phyloP scores from a whole-genome alignment of 2,113 vertebrate species.

The Malurus melanocephalus region DNA sequence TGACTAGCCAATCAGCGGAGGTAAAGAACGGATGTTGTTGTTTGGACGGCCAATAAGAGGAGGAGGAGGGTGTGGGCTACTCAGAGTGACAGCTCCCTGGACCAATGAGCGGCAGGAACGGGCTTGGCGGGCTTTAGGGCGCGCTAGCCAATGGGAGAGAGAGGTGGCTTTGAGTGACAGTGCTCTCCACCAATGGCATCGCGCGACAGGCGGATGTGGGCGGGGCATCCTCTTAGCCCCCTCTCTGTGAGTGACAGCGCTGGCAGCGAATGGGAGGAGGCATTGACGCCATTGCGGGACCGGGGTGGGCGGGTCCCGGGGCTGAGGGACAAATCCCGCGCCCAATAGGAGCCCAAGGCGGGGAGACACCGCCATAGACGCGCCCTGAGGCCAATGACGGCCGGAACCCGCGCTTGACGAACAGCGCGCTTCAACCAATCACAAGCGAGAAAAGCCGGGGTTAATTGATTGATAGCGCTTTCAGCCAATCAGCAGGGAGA shows the following conservation, averaged over 20 bases:
- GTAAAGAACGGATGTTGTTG: rapidly evolving
- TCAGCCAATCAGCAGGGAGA: neutral
- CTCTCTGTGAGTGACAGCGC: rapidly evolving
- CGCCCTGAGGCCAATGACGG: neutral
- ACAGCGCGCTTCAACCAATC: rapidly evolving
- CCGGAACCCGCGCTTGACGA: rapidly evolving
- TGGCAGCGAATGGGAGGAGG: neutral
- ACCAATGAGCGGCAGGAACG: rapidly evolving
- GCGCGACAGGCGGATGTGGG: rapidly evolving
- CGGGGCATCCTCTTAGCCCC: rapidly evolving
- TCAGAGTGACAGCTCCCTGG: rapidly evolving
- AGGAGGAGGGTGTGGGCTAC: rapidly evolving
- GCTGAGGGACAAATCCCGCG: rapidly evolving
- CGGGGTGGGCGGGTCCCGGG: rapidly evolving
- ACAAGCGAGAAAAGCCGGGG: rapidly evolving
- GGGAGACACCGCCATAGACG: neutral
- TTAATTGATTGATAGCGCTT: rapidly evolving
- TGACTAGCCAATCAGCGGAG: rapidly evolving
- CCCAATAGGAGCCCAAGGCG: rapidly evolving
- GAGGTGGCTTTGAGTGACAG: neutral
- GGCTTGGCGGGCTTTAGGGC: rapidly evolving
- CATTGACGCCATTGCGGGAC: rapidly evolving
- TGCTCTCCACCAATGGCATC: rapidly evolving
- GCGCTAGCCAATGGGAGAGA: rapidly evolving
- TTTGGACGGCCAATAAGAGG: rapidly evolving